Conservation (phyloP, 1,140 invertebrate genomes). For the Leptinotarsa texana region DNA sequence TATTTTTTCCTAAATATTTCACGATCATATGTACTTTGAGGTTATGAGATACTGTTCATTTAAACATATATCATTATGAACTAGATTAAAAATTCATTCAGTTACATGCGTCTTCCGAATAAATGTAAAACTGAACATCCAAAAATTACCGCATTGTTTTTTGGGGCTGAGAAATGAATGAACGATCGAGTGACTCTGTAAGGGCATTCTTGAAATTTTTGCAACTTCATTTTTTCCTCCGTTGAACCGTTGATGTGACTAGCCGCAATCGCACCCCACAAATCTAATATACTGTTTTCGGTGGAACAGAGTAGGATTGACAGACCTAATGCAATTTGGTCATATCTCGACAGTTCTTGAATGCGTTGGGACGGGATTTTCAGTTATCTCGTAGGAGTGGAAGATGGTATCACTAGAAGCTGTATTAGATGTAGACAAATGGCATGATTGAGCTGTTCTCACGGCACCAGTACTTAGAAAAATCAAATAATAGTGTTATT, state of each 20-base stretch:
- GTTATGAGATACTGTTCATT: no score
- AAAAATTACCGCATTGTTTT: no score
- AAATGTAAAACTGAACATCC: no score
- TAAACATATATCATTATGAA: no score
- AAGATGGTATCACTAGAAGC: conserved; percentile 22
- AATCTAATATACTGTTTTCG: conserved; percentile 15
- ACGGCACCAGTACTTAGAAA: conserved; percentile 9
- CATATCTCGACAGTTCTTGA: conserved; percentile 26
- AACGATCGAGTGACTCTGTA: background rate
- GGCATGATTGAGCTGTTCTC: conserved; percentile 13
- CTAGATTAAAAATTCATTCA: no score
- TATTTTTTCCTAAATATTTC: no score
- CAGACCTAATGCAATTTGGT: conserved; percentile 25
- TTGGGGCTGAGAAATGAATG: no score
- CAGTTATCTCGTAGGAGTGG: conserved; percentile 15
- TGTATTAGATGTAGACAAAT: conserved; percentile 21
- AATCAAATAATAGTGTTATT: conserved; percentile 1
- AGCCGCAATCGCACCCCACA: conserved; percentile 11
- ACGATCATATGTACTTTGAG: no score
- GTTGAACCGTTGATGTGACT: background rate
- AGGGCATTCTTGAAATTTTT: background rate
- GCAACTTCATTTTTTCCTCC: background rate
- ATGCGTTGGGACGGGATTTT: conserved; percentile 9
- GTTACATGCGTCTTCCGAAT: no score
- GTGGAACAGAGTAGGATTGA: conserved; percentile 11